Base-by-base conservation (phyloP, 2,113 vertebrate genomes). In the Corvus cornix region DNA sequence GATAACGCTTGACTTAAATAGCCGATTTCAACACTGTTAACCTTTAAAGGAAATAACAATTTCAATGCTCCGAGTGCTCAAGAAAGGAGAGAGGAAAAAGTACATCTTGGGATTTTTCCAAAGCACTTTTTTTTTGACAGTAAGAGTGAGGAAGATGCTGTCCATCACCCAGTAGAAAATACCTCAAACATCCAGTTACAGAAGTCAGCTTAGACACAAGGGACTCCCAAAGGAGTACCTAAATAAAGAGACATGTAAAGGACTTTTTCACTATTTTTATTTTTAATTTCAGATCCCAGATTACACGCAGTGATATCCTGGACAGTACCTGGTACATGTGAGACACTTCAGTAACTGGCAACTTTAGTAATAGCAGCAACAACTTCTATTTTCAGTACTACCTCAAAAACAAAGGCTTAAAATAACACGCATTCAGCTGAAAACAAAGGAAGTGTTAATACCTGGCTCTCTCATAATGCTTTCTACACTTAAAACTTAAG, bases 1-100 rank as follows among this genome's bases (percentile, higher is more conserved):
- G 95, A 55, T 95, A 93, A 95, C 59, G 33, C 72, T 76, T 80
- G 35, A 70, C 52, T 78, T 77, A 80, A 73, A 60, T 44, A 85
- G 84, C 75, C 79, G 90, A 75, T 60, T 85, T 91, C 85, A 94
- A 92, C 64, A 91, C 52, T 64, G 51, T 33, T 97, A 91, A 88
- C 85, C 75, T 96, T 93, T 92, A 80, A 66, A 85, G 74, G 52
- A 91, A 93, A 27, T 77, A 94, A 74, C 35, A 51, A 62, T 85
- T 86, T 74, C 75, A 91, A 43, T 27, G 30, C 62, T 85, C 2
- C 0, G 7, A 77, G 33, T 24, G 3, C 44, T 60, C 76, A 79
- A 89, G 62, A 79, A 69, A 83, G 30, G 56, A 67, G 41, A 46
- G 35, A 52, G 52, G 64, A n/a, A 87, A 87, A 85, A 66, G 43